Percentiles rank a stretch among this genome's conserved stretches.
Evolutionary conservation across 2,113 vertebrate genomes (phyloP).

Genomic region (Miniopterus natalensis): DNA sequence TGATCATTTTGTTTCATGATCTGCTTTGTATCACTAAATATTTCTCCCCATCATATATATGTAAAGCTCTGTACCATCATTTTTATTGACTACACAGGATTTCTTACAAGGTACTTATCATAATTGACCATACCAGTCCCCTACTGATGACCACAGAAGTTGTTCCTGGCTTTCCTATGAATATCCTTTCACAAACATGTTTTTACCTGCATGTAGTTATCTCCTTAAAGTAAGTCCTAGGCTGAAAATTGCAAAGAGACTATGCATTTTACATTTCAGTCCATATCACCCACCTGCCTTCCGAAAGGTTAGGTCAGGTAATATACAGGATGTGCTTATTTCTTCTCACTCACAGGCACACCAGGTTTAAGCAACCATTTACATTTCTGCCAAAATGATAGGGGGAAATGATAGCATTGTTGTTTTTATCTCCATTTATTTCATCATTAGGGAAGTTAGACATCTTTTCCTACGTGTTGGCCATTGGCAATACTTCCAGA

Average conservation of each 20-base stretch:
- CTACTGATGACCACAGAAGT: neutral
- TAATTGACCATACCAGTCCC: neutral
- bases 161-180: conserved; percentile 4
- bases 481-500: conserved; percentile 36
- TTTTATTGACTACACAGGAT: neutral
- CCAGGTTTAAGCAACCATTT: neutral
- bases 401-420: neutral
- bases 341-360: neutral
- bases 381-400: conserved; percentile 5
- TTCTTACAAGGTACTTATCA: neutral
- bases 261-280: neutral
- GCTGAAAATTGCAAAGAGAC: neutral
- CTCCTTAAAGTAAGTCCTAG: neutral
- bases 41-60: neutral
- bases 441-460: neutral
- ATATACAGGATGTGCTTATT: neutral
- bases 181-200: neutral
- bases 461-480: neutral
- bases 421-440: conserved; percentile 35
- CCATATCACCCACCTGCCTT: neutral
- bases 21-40: neutral
- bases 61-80: neutral
- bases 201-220: neutral
- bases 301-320: neutral
- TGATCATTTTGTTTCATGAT: neutral